Percentiles rank a stretch among this genome's conserved stretches.
Evolutionary conservation across 1,140 invertebrate genomes (phyloP).

Genomic region (Mesaphorura yosii): DNA sequence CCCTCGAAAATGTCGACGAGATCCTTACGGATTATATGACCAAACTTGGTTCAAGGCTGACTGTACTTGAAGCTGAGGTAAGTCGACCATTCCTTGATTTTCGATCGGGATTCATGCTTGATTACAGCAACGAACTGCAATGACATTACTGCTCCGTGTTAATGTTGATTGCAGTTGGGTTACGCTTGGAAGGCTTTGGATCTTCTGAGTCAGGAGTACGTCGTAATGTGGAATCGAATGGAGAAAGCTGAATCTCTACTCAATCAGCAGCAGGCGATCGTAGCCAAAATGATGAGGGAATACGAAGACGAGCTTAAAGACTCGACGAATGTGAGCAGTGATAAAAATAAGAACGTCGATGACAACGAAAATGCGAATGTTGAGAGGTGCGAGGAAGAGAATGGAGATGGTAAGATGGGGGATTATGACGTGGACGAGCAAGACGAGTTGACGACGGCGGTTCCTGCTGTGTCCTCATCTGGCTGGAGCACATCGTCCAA

Average conservation of each 20-base stretch:
- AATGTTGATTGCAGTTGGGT: too few species aligned
- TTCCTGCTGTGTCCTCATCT: too few species aligned
- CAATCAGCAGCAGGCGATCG: conserved; percentile 81
- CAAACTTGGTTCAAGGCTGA: conserved; percentile 66
- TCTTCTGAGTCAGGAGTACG: conserved; percentile 78
- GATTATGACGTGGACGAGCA: conserved; percentile 6
- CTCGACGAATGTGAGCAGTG: conserved; percentile 33
- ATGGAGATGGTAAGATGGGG: too few species aligned
- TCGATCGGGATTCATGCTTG: too few species aligned
- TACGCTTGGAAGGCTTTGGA: conserved; percentile 84
- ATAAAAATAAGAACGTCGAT: too few species aligned
- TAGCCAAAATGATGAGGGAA: conserved; percentile 65
- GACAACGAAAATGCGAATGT: conserved; percentile 33
- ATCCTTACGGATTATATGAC: conserved; percentile 76
- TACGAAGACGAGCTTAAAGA: conserved; percentile 33
- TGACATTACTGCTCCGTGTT: too few species aligned
- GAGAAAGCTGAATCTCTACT: conserved; percentile 81
- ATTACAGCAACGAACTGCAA: too few species aligned
- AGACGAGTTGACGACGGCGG: conserved; percentile 27
- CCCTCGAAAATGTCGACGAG: conserved; percentile 29
- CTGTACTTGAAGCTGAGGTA: conserved; percentile 75
- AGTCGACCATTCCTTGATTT: too few species aligned
- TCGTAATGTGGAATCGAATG: conserved; percentile 84
- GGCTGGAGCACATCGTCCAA: too few species aligned
- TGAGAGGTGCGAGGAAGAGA: conserved; percentile 8